Base-by-base conservation (phyloP, 2,888 invertebrate genomes). In the Abscondita cerata region DNA sequence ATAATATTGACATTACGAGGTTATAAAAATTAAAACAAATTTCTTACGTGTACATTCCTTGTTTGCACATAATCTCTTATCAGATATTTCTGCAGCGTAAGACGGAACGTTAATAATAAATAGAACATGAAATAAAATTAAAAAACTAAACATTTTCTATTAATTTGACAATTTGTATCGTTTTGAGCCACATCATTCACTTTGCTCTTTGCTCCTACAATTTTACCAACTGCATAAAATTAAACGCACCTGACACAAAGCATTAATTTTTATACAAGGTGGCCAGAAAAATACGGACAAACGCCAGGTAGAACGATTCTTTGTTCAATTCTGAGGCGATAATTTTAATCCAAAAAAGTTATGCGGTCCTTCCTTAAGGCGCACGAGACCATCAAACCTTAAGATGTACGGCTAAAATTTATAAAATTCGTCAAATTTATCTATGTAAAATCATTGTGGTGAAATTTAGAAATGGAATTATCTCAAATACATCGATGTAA, bases 21-120 rank as follows among this genome's bases (percentile, higher is more conserved):
- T 64, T 70, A 72, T 64, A 63, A 67, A 66, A 64, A 60, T 68
- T 75, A 76, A 74, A 74, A 76, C 76, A 74, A 76, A 6, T 25
- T 25, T 6, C 25, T 78, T 82, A 92, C 92, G 85, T 80, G 84
- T 84, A 80, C 92, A 92, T 76, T 86, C 80, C 78, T 83, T 80
- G 81, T 92, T 87, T 70, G 83, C 89, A 84, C 92, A 92, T 75
- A 85, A 81, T 73, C 89, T 85, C 80, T 87, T 86, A 76, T 90
- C 86, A 56, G 90, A 88, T 73, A 87, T 81, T 80, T 82, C 79
- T 75, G 83, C 72, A 68, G 73, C 68, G 66, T 67, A 63, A 64
- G 69, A 68, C 68, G n/a, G n/a, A 60, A 75, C 69, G 71, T 72
- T 73, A 73, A 78, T 69, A 56, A 75, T 70, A 75, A 80, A 74